Conservation (phyloP, 2,113 vertebrate species). For the Micronisus gabar region DNA sequence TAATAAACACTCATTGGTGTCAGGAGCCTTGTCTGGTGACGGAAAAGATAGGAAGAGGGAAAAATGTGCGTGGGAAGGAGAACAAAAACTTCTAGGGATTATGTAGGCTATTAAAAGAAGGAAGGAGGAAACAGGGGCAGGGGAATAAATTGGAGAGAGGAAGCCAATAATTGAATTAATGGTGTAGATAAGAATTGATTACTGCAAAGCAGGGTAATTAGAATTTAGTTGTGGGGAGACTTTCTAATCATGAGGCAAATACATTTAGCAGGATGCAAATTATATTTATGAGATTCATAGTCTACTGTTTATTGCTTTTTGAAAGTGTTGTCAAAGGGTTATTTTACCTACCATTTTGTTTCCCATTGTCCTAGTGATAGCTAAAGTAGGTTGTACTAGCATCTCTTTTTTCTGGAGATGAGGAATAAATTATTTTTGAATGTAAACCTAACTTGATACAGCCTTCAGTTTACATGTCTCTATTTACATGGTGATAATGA, state of each 20-base stretch:
- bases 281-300: not conserved
- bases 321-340: not conserved
- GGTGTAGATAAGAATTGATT: slow-evolving; percentile 10
- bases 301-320: not conserved
- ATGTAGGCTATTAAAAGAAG: not conserved
- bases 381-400: not conserved
- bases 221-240: not conserved
- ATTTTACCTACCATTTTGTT: not conserved
- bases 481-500: not conserved
- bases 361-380: not conserved
- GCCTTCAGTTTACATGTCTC: not conserved
- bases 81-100: not conserved
- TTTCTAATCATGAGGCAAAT: not conserved
- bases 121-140: not conserved
- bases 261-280: not conserved
- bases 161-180: not conserved
- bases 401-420: not conserved
- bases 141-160: not conserved
- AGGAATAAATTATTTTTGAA: not conserved
- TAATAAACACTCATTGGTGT: not conserved
- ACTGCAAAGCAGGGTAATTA: not conserved
- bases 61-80: not conserved
- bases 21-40: not conserved
- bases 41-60: not conserved
- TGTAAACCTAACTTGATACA: not conserved